Conservation (phyloP, 1,140 invertebrate species). For the Dufourea novaeangliae region DNA sequence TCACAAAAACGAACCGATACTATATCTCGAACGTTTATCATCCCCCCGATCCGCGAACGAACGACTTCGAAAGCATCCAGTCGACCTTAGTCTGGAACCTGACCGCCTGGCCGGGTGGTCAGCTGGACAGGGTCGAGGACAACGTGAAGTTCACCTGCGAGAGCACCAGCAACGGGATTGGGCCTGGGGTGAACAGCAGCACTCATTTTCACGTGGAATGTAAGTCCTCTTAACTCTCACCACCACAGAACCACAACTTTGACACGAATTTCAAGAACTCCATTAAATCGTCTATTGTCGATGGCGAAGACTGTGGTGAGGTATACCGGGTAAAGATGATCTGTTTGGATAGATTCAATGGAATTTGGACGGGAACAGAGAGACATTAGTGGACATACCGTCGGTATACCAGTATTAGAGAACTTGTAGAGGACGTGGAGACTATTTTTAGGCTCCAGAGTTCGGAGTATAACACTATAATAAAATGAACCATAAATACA, state of each 20-base stretch:
- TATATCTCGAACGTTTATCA: slow-evolving; percentile 84
- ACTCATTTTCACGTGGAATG: slow-evolving; percentile 94
- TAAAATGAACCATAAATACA: too few species aligned
- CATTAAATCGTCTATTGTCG: too few species aligned
- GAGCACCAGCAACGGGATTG: slow-evolving; percentile 89
- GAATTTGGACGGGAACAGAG: too few species aligned
- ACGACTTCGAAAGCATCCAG: slow-evolving; percentile 93
- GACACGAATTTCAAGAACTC: neutral
- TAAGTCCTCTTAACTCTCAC: slow-evolving; percentile 82
- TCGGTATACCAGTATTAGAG: too few species aligned
- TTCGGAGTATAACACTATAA: too few species aligned
- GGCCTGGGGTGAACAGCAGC: slow-evolving; percentile 88
- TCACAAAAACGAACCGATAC: slow-evolving; percentile 85
- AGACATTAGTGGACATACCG: too few species aligned
- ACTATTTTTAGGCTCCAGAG: too few species aligned
- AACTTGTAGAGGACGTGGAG: too few species aligned
- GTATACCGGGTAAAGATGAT: too few species aligned
- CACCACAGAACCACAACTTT: too few species aligned
- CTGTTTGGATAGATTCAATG: too few species aligned
- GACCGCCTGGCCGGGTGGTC: slow-evolving; percentile 89
- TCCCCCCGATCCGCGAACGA: slow-evolving; percentile 86
- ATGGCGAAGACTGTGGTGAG: too few species aligned
- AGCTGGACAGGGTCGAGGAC: slow-evolving; percentile 88
- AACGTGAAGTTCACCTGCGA: slow-evolving; percentile 93
- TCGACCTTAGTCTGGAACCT: slow-evolving; percentile 93